Evolutionary conservation across 2,797 vertebrate species (phyloP), one percentile per base, ranked within the genome.

Genomic region (Sebastes hopkinsi): DNA sequence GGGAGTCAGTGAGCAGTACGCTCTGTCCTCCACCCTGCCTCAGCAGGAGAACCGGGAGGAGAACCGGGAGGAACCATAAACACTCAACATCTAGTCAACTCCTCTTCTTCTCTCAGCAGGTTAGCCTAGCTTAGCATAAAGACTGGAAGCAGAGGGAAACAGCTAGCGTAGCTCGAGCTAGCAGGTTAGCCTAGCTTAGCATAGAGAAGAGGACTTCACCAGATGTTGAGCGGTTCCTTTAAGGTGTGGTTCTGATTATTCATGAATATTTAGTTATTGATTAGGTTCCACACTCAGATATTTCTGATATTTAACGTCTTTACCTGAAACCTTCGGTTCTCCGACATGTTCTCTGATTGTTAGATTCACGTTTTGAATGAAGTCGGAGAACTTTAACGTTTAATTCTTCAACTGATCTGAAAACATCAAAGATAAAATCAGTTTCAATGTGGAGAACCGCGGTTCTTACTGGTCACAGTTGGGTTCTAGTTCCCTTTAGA

Each of bases 11-110:
- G 30, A 78, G 50, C 88, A 82, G n/a, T 93, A 91, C 5, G 77
- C 91, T 65, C 81, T 94, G 67, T 94, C 92, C 30, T 82, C 85
- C 77, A 94, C 93, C 0, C 84, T 94, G 60, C 91, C 70, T 67
- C 87, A 91, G 27, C 27, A 29, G 27, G 27, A 29, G 27, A 29
- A 29, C 27, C 27, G 27, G 67, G 84, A 80, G 50, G 78, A 79
- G 56, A 25, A 80, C 36, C 8, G 69, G 42, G 68, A 81, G n/a
- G 61, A 77, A 6, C 32, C 56, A 32, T 88, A 77, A 84, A 82
- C 34, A 14, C 18, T 67, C 32, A n/a, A 9, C 34, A 22, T 29
- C 23, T 27, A n/a, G 23, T 4, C 5, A 18, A 11, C 5, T 23
- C 29, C 8, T 32, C 11, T 27, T 22, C 20, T 12, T 38, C 36